Evolutionary conservation across 2,113 vertebrate genomes (phyloP), one percentile per base, ranked within the genome.

Genomic region (Sinocyclocheilus grahami): DNA sequence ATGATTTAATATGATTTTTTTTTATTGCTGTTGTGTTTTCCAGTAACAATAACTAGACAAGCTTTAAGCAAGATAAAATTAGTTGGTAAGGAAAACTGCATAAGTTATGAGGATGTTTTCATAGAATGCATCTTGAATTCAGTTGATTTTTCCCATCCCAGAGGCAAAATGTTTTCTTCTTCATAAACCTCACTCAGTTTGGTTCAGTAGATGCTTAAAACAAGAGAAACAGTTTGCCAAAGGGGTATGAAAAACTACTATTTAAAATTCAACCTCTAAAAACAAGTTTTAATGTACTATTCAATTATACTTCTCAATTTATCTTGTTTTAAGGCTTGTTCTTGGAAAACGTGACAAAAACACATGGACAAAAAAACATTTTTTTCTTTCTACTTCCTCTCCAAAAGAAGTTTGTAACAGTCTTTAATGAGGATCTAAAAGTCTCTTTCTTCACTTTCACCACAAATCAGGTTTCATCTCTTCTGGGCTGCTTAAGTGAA

Each of bases 351-450:
- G 7, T 48, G 13, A 24, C 2, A 20, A 10, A 78, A 30, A 48
- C 14, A 33, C 13, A 55, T 11, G 51, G 3, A 20, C 71, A 42
- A 42, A 37, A 62, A n/a, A 42, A 3, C n/a, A n/a, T n/a, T n/a
- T n/a, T n/a, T n/a, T n/a, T 20, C 37, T 12, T 42, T 74, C 20
- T n/a, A 13, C 14, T 55, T 78, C 16, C 8, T 78, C 51, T 22
- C 1, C 37, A 24, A 37, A 80, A n/a, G 55, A 39, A 39, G 30
- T 51, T 27, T 67, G 79, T 27, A 63, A 65, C 12, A 37, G 27
- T 55, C 65, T 37, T 69, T 71, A 82, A 82, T 33, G 46, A 71
- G 65, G 24, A 53, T 71, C 42, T 53, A 71, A 71, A 82, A 82
- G 16, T 37, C 58, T 63, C 58, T 24, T 16, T 78, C 46, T 78